A percentile compares a stretch with the other conserved stretches of the same genome.
Evolutionary conservation across 2,113 vertebrate species (phyloP).

Genomic region (Corythornis vintsioides): DNA sequence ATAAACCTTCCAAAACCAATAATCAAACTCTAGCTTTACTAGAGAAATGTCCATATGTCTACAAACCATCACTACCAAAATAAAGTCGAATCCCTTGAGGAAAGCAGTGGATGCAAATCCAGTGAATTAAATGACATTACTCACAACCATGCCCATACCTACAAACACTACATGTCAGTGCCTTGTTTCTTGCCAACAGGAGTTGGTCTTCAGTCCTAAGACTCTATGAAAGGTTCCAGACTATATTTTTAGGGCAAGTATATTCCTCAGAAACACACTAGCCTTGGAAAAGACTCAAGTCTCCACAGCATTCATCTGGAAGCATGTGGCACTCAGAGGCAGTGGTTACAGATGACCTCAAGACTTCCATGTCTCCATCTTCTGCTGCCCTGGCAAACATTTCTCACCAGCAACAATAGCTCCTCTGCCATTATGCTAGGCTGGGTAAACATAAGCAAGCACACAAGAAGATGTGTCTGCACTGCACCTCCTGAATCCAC

Average conservation of each 20-base stretch:
- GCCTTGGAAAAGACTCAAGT: background rate
- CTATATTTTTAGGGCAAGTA: background rate
- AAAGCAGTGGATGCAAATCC: background rate
- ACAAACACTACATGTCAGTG: accelerated
- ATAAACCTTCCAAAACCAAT: background rate
- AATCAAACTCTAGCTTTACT: background rate
- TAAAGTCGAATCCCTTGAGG: background rate
- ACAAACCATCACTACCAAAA: background rate
- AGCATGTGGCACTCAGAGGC: accelerated
- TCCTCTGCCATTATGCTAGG: accelerated
- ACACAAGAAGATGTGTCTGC: background rate
- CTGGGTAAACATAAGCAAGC: background rate
- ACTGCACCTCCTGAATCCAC: accelerated
- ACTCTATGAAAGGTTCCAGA: background rate
- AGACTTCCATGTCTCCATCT: background rate
- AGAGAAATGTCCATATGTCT: background rate
- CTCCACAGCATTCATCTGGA: background rate
- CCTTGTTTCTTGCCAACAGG: accelerated
- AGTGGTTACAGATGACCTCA: background rate
- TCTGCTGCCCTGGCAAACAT: background rate
- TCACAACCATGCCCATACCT: background rate
- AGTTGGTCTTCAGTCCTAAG: background rate
- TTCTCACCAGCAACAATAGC: accelerated
- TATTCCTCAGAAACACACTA: background rate
- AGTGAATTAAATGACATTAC: background rate